Evolutionary conservation across 2,888 invertebrate species (phyloP).

Genomic region (Chalcosyrphus nemorum): DNA sequence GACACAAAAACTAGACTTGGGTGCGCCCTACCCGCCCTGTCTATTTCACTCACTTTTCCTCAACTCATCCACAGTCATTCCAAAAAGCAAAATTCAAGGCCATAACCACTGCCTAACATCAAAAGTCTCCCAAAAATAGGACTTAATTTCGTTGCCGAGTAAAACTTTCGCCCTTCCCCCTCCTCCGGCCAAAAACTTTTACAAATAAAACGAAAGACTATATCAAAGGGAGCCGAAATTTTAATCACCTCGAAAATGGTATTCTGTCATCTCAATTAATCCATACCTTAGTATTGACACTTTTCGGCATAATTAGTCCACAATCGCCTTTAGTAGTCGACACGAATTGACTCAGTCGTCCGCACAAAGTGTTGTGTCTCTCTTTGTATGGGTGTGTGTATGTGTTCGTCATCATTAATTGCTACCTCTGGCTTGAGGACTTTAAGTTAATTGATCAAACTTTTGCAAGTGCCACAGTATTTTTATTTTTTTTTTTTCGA

Average conservation of each 20-base stretch:
- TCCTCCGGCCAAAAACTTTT: neutral
- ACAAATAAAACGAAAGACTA: neutral
- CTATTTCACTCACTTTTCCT: too few species aligned
- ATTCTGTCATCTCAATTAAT: slow-evolving; percentile 40
- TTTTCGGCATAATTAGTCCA: slow-evolving; percentile 39
- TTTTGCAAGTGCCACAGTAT: slow-evolving; percentile 41
- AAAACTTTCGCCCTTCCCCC: neutral
- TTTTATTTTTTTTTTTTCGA: slow-evolving; percentile 22
- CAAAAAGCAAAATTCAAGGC: neutral
- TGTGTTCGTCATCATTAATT: slow-evolving; percentile 31
- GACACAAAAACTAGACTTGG: neutral
- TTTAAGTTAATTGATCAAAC: slow-evolving; percentile 56
- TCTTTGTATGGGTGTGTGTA: neutral
- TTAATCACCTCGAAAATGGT: slow-evolving; percentile 36
- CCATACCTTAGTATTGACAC: slow-evolving; percentile 37
- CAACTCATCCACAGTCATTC: neutral
- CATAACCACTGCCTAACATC: neutral
- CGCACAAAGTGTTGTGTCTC: too few species aligned
- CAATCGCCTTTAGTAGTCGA: slow-evolving; percentile 8
- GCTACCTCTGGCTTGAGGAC: slow-evolving; percentile 19
- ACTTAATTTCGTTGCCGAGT: neutral
- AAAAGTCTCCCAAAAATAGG: neutral
- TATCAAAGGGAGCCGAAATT: neutral
- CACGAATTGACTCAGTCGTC: neutral
- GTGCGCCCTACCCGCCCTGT: neutral